Conservation (phyloP, 2,888 invertebrate species). For the Tetramorium bicarinatum region DNA sequence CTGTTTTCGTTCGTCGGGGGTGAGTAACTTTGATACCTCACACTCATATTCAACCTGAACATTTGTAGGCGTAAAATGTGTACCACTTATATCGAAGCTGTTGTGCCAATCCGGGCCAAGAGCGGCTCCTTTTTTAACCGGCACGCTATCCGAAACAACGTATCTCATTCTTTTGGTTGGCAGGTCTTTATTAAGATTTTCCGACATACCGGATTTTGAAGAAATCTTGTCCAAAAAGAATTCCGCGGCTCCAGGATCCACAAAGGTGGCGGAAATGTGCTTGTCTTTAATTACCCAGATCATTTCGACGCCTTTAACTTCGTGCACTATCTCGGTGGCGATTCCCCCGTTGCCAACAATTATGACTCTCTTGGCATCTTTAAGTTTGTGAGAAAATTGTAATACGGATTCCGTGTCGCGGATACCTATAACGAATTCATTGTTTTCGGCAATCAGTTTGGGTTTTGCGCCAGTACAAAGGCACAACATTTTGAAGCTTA, state of each 20-base stretch:
- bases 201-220: slow-evolving; percentile 49
- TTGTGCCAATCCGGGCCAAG: slow-evolving; percentile 99
- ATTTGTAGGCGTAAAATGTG: slow-evolving; percentile 87
- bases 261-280: slow-evolving; percentile 96
- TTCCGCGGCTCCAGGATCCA: slow-evolving; percentile 98
- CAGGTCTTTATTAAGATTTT: slow-evolving; percentile 42
- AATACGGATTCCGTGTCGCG: slow-evolving; percentile 97
- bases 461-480: slow-evolving; percentile 97
- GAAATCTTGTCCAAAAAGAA: slow-evolving; percentile 91
- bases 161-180: slow-evolving; percentile 90
- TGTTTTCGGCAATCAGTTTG: slow-evolving; percentile 90
- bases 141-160: slow-evolving; percentile 87
- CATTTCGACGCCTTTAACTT: slow-evolving; percentile 94
- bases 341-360: slow-evolving; percentile 99
- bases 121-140: slow-evolving; percentile 92
- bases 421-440: slow-evolving; percentile 93
- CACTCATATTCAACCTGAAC: slow-evolving; percentile 86
- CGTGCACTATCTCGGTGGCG: slow-evolving; percentile 98
- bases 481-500: slow-evolving; percentile 94
- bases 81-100: slow-evolving; percentile 89
- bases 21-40: slow-evolving; percentile 88
- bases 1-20: slow-evolving; percentile 88
- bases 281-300: slow-evolving; percentile 98
- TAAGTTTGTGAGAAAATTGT: slow-evolving; percentile 91
- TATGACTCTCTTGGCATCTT: slow-evolving; percentile 90